Evolutionary conservation across 2,797 vertebrate genomes (phyloP), one percentile per base, ranked within the genome.

Genomic region (Manis crassicaudata): DNA sequence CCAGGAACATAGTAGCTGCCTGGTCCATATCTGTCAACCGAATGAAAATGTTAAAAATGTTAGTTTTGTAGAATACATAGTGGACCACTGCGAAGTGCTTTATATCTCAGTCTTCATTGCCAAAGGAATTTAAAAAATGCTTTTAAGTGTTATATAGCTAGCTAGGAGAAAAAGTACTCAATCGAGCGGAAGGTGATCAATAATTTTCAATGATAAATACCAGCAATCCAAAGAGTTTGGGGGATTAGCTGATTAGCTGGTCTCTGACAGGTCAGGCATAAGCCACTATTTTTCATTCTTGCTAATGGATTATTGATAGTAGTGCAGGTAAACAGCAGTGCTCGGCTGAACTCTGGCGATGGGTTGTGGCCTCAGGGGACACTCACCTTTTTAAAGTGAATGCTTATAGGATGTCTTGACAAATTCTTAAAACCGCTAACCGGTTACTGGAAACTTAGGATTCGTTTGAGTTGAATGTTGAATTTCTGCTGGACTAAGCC

Each of bases 221-320:
- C 20, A 27, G 29, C 7, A 46, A 88, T 75, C 58, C 29, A 25
- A 50, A 35, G 35, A 67, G 20, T 65, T 43, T 68, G 17, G 46
- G 17, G 20, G 7, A 29, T 8, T 54, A 7, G 14, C 46, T 62
- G 14, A 62, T 56, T 52, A 37, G 20, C 76, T 65, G 54, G 27
- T 86, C 70, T 18, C 85, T 82, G 46, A 46, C 37, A 88, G 70
- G 90, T 92, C 56, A 56, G 90, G 13, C 40, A 11, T 7, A 35
- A 13, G 25, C 37, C 10, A 7, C n/a, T 40, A 7, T 63, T 88
- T 79, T 37, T 97, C 63, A 63, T 67, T 75, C n/a, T 75, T 14
- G 29, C 76, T 86, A 81, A 60, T 96, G 95, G 82, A 43, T 63
- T n/a, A 1, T 17, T 43, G 96, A 92, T 37, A 84, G 82, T 16